Percentiles rank a stretch among this genome's conserved stretches.
These are phyloP conservation scores for Holothuria glaberrima DNA, from an alignment of 35 echinoderm and acorn worm species.

Conservation along the genomic window DNA sequence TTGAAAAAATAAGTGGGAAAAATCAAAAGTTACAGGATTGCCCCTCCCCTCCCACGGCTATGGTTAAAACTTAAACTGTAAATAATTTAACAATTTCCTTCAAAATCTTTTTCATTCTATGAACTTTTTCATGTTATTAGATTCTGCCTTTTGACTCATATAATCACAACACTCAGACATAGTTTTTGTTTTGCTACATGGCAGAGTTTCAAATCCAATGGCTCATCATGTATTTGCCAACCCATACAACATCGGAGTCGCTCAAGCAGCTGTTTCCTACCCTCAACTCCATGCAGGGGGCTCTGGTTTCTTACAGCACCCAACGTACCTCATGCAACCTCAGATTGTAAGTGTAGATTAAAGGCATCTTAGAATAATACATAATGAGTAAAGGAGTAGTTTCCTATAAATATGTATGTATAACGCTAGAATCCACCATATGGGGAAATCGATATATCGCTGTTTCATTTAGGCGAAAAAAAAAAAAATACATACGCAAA, in stretches of 20 bases:
- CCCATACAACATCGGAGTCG: conserved; percentile 48
- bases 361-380: background rate
- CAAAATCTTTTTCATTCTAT: too few relatives aligned
- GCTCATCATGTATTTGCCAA: conserved; percentile 53
- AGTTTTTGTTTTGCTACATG: background rate
- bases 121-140: background rate
- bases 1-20: too few relatives aligned
- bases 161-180: background rate
- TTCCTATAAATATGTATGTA: too few relatives aligned
- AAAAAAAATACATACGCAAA: too few relatives aligned
- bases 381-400: too few relatives aligned
- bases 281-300: conserved; percentile 45
- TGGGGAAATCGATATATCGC: too few relatives aligned
- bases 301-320: conserved; percentile 42
- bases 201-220: conserved; percentile 48
- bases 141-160: background rate
- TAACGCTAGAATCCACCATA: too few relatives aligned
- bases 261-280: conserved; percentile 33
- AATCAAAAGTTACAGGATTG: too few relatives aligned
- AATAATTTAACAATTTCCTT: too few relatives aligned
- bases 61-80: too few relatives aligned
- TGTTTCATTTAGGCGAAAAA: too few relatives aligned
- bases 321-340: conserved; percentile 57
- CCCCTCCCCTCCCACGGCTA: too few relatives aligned
- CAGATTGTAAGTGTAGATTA: conserved; percentile 40